Conservation (phyloP, 2,113 vertebrate species). For the Otus sunia region DNA sequence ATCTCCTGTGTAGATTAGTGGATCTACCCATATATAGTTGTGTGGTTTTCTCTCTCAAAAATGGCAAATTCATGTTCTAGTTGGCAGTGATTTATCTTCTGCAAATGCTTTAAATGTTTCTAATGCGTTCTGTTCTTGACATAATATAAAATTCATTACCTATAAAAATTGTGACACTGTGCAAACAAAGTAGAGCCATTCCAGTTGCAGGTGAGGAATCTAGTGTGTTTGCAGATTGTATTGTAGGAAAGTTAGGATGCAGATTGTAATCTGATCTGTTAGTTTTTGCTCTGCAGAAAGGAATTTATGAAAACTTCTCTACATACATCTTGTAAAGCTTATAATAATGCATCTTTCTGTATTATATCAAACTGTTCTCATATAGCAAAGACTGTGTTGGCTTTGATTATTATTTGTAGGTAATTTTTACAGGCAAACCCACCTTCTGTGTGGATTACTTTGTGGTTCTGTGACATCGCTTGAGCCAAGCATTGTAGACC, state of each 20-base stretch:
- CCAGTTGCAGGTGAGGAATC: background rate
- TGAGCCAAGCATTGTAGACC: background rate
- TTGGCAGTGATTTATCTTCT: background rate
- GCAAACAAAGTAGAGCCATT: background rate
- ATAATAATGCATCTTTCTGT: background rate
- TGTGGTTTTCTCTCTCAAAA: background rate
- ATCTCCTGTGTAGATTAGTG: background rate
- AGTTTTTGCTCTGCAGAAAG: background rate
- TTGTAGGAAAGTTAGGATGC: background rate
- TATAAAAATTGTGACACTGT: background rate
- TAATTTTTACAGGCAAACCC: background rate
- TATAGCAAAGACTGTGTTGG: background rate
- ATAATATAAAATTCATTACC: background rate
- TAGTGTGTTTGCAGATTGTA: background rate
- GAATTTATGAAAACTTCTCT: background rate
- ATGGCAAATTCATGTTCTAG: background rate
- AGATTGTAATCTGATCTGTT: background rate
- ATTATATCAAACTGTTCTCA: background rate
- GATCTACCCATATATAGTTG: background rate
- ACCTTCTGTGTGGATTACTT: background rate
- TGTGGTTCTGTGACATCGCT: background rate
- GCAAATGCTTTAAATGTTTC: background rate
- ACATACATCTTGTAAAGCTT: background rate
- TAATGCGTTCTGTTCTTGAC: background rate
- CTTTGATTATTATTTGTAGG: background rate